Conservation (phyloP, 2,888 invertebrate genomes). For the Boloria euphrosyne region DNA sequence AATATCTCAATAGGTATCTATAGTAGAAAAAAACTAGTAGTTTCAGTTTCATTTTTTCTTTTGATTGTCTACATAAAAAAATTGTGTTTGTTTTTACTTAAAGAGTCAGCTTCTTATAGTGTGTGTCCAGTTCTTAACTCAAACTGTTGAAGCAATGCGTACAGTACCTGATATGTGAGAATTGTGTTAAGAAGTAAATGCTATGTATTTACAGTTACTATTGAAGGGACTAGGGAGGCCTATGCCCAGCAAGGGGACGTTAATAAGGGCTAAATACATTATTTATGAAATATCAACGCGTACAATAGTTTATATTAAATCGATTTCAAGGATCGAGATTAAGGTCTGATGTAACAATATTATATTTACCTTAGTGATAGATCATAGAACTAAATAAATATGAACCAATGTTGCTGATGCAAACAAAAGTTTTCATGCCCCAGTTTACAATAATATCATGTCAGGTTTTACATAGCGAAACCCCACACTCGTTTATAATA, state of each 20-base stretch:
- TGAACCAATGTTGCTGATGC: slow-evolving; percentile 11
- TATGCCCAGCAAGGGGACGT: too few species aligned
- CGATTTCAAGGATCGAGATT: too few species aligned
- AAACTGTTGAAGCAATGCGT: slow-evolving; percentile 23
- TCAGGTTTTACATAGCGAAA: slow-evolving; percentile 22
- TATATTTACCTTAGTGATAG: slow-evolving; percentile 15
- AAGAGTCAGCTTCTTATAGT: background rate
- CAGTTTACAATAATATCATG: slow-evolving; percentile 35
- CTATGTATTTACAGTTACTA: too few species aligned
- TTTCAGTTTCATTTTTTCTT: too few species aligned
- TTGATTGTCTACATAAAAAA: too few species aligned
- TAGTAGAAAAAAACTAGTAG: too few species aligned
- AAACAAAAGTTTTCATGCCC: slow-evolving; percentile 44
- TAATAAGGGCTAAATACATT: too few species aligned
- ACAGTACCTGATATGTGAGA: slow-evolving; percentile 22
- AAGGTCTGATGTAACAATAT: slow-evolving; percentile 7
- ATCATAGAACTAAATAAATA: slow-evolving; percentile 19
- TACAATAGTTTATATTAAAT: too few species aligned
- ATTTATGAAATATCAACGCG: too few species aligned
- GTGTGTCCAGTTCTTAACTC: slow-evolving; percentile 12
- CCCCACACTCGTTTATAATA: background rate
- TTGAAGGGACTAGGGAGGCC: too few species aligned
- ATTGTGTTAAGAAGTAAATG: slow-evolving; percentile 21
- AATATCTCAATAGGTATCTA: too few species aligned
- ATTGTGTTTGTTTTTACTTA: background rate